phyloP scores from a whole-genome alignment of 2,888 invertebrate genomes.

The Pachliopta kotzebuea region DNA sequence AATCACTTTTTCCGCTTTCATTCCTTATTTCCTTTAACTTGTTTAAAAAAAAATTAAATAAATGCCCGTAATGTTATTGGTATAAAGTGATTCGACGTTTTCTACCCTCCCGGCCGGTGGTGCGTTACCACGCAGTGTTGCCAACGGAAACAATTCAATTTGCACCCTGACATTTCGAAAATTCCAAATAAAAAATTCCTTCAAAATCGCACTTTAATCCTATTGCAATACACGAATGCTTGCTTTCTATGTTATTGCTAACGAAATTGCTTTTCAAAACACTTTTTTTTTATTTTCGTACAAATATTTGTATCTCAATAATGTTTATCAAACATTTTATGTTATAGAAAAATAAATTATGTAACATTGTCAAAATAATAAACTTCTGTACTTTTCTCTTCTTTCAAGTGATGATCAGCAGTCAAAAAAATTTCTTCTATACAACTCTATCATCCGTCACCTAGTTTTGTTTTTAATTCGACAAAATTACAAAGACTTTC shows the following conservation, averaged over 20 bases:
- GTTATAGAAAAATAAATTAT: too few species aligned
- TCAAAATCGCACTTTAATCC: constrained; percentile 29
- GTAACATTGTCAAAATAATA: too few species aligned
- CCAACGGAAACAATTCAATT: constrained; percentile 47
- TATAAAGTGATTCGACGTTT: constrained; percentile 31
- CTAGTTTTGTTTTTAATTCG: too few species aligned
- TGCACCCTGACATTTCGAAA: constrained; percentile 48
- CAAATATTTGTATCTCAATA: too few species aligned
- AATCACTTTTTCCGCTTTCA: neutral
- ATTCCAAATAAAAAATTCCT: constrained; percentile 42
- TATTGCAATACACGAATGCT: constrained; percentile 10
- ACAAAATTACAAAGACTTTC: too few species aligned
- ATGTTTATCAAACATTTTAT: too few species aligned
- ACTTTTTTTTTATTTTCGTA: too few species aligned
- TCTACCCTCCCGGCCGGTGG: constrained; percentile 46
- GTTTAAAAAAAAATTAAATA: constrained; percentile 42
- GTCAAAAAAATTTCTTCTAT: too few species aligned
- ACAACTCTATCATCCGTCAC: too few species aligned
- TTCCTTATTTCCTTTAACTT: neutral
- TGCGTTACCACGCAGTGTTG: constrained; percentile 51
- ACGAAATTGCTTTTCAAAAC: constrained; percentile 10
- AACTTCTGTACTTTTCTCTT: too few species aligned
- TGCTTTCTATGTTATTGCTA: constrained; percentile 22
- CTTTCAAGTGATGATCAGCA: too few species aligned
- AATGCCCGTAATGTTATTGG: constrained; percentile 39